Conservation (phyloP, 1,140 invertebrate genomes). For the Sarcophaga peregrina region DNA sequence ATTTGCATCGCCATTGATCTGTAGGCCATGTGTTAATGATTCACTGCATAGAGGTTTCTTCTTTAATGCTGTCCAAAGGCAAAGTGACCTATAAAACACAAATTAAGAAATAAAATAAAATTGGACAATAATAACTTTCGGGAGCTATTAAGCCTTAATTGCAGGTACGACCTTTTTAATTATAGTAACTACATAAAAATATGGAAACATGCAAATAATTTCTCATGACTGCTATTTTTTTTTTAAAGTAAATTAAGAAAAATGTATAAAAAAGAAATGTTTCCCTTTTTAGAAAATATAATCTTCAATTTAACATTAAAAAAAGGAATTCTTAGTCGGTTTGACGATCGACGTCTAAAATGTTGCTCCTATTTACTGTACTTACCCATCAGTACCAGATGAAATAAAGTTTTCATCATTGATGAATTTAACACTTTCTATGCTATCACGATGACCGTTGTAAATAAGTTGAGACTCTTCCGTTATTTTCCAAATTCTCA, state of each 20-base stretch:
- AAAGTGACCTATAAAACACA: constrained; percentile 71
- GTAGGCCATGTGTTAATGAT: constrained; percentile 79
- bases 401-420: constrained; percentile 94
- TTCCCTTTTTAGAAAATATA: no score
- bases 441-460: constrained; percentile 82
- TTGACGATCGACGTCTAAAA: neutral
- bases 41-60: constrained; percentile 88
- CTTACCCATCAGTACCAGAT: constrained; percentile 86
- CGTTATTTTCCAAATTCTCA: constrained; percentile 94
- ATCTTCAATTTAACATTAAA: no score
- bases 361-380: constrained; percentile 24
- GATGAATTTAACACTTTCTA: constrained; percentile 89
- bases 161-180: no score
- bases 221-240: no score
- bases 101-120: neutral
- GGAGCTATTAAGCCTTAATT: no score
- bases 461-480: constrained; percentile 97
- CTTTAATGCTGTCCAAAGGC: constrained; percentile 88
- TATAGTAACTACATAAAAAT: no score
- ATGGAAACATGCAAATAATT: no score
- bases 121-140: no score
- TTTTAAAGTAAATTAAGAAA: no score
- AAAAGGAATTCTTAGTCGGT: neutral
- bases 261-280: no score
- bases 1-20: constrained; percentile 75